Evolutionary conservation across 2,797 vertebrate genomes (phyloP), one percentile per base, ranked within the genome.

Genomic region (Anniella stebbinsi): DNA sequence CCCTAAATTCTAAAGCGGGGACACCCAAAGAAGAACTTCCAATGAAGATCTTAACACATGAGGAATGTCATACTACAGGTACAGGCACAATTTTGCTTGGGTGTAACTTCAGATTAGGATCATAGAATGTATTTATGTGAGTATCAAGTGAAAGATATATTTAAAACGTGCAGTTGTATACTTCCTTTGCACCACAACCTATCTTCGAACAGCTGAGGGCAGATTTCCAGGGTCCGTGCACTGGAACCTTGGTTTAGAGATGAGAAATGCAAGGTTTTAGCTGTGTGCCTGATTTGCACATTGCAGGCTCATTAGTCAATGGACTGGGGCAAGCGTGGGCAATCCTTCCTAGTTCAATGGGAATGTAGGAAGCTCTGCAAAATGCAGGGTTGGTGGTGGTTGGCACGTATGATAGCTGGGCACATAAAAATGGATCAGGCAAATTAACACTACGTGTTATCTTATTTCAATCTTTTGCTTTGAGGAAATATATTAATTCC

Each of bases 381-480:
- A n/a, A 36, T 86, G 36, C 30, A 5, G 28, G 63, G 48, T 63
- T 80, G 45, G 51, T 70, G 38, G 38, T 82, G 9, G 51, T 51
- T 9, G 36, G 76, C 72, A 86, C 10, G 12, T n/a, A n/a, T 86
- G 54, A 75, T 75, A 86, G 18, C 15, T 86, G 54, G 41, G 54
- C 72, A 70, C 48, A 70, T 54, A 15, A 70, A 82, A 82, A 0
- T 6, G 75, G 17, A 84, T 83, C 76, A 8, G 72, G 10, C 80
- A 0, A 91, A 86, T 48, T n/a, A 41, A 48, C 25, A 84, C 86
- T 77, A 2, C 51, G 0, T 8, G 8, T 18, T 15, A 3, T 12
- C 41, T 4, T 11, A 48, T 70, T 70, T 51, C 66, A 70, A 12
- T 30, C n/a, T 88, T 88, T 78, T 88, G 54, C 73, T 88, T 81